These are phyloP conservation scores for Brachionus calyciflorus DNA, from an alignment of 1,140 invertebrate genomes.

Conservation along the genomic window DNA sequence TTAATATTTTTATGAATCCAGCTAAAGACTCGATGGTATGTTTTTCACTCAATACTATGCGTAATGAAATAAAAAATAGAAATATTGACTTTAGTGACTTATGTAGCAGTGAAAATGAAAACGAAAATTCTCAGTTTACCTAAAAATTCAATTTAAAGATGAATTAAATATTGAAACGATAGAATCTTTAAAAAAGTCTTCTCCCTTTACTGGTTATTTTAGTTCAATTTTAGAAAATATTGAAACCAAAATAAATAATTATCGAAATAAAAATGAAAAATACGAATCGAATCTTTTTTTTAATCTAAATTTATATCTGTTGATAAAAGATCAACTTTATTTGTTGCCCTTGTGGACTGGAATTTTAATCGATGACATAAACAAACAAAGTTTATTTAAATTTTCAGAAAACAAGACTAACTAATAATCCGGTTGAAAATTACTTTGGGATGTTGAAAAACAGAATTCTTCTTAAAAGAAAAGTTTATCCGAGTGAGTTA, in stretches of 20 bases:
- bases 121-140: background rate
- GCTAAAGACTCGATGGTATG: background rate
- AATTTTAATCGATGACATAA: background rate
- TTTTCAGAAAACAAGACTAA: background rate
- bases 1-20: background rate
- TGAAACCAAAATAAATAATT: background rate
- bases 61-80: background rate
- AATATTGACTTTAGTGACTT: background rate
- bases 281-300: background rate
- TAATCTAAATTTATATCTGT: background rate
- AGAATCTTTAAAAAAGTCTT: background rate
- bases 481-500: background rate
- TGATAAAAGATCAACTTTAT: background rate
- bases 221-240: background rate
- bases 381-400: background rate
- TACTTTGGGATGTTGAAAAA: background rate
- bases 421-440: slow-evolving; percentile 10
- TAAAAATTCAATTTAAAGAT: background rate
- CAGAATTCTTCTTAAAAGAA: background rate
- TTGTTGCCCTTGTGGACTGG: background rate
- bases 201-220: background rate
- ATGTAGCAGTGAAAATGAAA: background rate
- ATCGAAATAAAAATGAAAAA: background rate
- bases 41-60: background rate
- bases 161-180: background rate